Base-by-base conservation (phyloP, 2,888 invertebrate species). In the Drosophila birchii region DNA sequence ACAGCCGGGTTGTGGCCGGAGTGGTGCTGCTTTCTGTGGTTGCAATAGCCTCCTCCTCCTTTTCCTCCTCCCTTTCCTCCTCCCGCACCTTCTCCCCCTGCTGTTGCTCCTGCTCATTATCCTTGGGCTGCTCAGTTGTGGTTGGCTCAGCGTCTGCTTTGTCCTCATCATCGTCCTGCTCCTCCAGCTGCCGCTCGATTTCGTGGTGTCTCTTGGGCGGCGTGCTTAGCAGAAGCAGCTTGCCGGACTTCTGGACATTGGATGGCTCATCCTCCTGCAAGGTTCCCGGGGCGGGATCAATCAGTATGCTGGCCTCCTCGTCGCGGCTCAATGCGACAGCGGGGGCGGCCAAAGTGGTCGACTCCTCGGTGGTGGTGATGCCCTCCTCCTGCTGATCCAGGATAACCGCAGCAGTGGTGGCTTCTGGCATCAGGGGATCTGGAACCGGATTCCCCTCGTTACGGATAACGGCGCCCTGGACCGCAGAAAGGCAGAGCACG, bases 211-310 rank as follows among this genome's bases (percentile, higher is more conserved):
- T 81, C 61, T 84, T 91, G 9, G 76, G 85, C 3, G 91, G 87
- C 12, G 89, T 85, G 63, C 89, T 91, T 7, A 91, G 75, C n/a
- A 91, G 78, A 59, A 91, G 69, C n/a, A 91, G 76, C 39, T 80
- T 86, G n/a, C 78, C 87, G 7, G 78, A 89, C 71, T 81, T 89
- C 49, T 72, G 70, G 16, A 16, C 34, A 11, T 39, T 36, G 44
- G 44, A 26, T 18, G 49, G 36, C 8, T 41, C 72, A 18, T 73
- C 39, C 60, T 67, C 70, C 16, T 64, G 58, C 5, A 76, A 56
- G 5, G 90, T 74, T 34, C 75, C 66, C 7, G 75, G 72, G 16
- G 80, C 81, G 16, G 90, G 78, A 78, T 89, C 83, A 73, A 85
- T 79, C 59, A 79, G 51, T 36, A 80, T 59, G 32, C 60, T 82